Evolutionary conservation across 2,113 vertebrate genomes (phyloP).

Genomic region (Callorhinus ursinus): DNA sequence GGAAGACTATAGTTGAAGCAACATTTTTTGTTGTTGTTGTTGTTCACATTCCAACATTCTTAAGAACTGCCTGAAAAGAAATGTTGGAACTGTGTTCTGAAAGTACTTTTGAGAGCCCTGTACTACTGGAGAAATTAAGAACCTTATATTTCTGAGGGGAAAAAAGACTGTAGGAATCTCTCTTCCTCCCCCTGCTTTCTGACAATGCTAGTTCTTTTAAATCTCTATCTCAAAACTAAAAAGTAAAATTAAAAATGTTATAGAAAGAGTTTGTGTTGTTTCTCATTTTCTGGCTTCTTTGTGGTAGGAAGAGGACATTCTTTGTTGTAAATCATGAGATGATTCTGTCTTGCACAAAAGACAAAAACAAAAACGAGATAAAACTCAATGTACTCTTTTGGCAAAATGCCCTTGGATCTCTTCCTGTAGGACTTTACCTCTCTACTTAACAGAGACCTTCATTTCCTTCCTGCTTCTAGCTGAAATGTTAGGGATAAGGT

Average conservation of each 20-base stretch:
- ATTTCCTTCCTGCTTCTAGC: background rate
- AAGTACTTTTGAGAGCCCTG: conserved; percentile 49
- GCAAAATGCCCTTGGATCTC: background rate
- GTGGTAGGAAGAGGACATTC: background rate
- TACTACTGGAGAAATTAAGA: conserved; percentile 41
- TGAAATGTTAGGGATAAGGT: conserved; percentile 1
- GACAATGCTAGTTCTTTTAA: background rate
- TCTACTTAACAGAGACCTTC: background rate
- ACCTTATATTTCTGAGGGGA: background rate
- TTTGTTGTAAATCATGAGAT: conserved; percentile 51
- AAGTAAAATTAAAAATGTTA: conserved; percentile 44
- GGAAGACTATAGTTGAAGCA: conserved; percentile 27
- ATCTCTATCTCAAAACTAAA: conserved; percentile 11
- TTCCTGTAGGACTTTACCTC: background rate
- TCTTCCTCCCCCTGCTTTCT: background rate
- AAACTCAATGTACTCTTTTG: background rate
- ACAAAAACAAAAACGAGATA: background rate
- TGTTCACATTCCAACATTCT: conserved; percentile 71
- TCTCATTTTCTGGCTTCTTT: conserved; percentile 31
- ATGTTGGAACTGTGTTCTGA: conserved; percentile 48
- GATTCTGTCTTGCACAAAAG: conserved; percentile 33
- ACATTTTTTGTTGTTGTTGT: conserved; percentile 28
- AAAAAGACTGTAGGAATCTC: conserved; percentile 28
- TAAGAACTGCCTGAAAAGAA: conserved; percentile 72
- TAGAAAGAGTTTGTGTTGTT: background rate